Evolutionary conservation across 2,113 vertebrate genomes (phyloP).

Genomic region (Fregata magnificens): DNA sequence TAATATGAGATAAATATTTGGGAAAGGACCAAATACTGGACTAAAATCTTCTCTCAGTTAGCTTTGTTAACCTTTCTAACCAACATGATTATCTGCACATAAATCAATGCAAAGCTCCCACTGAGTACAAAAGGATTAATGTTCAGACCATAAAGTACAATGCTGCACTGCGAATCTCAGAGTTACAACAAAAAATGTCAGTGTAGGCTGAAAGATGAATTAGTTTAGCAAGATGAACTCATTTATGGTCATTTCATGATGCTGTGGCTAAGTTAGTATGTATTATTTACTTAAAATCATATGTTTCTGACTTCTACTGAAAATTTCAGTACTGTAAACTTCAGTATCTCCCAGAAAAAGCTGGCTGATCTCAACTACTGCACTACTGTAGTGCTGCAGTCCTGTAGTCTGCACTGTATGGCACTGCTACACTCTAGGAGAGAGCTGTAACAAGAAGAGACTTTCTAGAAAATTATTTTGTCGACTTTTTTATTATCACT

Average conservation of each 20-base stretch:
- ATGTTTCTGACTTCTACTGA: neutral
- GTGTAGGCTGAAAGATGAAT: accelerated
- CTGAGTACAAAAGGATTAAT: neutral
- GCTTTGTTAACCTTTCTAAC: neutral
- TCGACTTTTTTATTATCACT: neutral
- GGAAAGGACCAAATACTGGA: neutral
- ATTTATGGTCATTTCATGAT: neutral
- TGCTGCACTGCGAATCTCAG: neutral
- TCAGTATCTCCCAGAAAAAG: neutral
- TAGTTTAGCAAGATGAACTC: neutral
- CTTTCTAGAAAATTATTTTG: neutral
- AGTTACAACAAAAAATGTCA: neutral
- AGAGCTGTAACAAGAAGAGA: neutral
- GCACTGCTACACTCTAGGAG: neutral
- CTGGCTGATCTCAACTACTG: neutral
- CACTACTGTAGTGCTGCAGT: neutral
- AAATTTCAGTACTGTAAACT: neutral
- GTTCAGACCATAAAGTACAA: neutral
- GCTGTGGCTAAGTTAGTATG: neutral
- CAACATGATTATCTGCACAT: neutral
- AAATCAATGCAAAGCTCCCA: neutral
- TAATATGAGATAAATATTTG: neutral
- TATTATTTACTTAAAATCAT: neutral
- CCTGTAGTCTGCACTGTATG: neutral
- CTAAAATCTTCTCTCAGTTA: neutral